Base-by-base conservation (phyloP, 2,888 invertebrate species). In the Drosophila aldrichi region DNA sequence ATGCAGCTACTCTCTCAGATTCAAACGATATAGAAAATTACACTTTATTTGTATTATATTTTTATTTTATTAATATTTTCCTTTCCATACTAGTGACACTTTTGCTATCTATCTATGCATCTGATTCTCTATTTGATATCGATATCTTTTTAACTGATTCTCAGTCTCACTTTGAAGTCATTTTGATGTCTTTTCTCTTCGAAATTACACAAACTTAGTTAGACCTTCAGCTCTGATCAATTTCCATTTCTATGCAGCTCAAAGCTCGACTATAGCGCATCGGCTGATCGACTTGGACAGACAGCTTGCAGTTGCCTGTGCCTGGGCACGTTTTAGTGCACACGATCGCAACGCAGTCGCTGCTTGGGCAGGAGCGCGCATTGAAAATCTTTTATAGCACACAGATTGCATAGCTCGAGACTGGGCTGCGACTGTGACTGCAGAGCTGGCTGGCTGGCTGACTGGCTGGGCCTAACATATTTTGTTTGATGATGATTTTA, bases 401-500 rank as follows among this genome's bases (percentile, higher is more conserved):
- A 54, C 63, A 51, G 81, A 80, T 72, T 77, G 68, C 68, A 63
- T 66, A 76, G 55, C 52, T 40, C n/a, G 16, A 46, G 70, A 22
- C 41, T 18, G 10, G 60, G 57, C 56, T 44, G 40, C 22, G 51
- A 25, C 36, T 61, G 55, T 43, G 66, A 64, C 66, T 67, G 29
- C 32, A 41, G 8, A 12, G 14, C 61, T 62, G 40, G 51, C 67
- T 36, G 36, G 14, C 36, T 29, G 29, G 8, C 29, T 29, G 44
- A 7, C 61, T 62, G 44, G 32, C 16, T 77, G 68, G 74, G 69
- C 88, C 81, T 79, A 71, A 88, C 85, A 86, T 81, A 84, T 84
- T 85, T 82, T 79, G 88, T 80, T 88, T 90, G 90, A 91, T 91
- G 91, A 91, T 91, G 91, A 87, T 91, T 91, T 91, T 91, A 91